Evolutionary conservation across 2,113 vertebrate species (phyloP), one percentile per base, ranked within the genome.

Genomic region (Serilophus lunatus): DNA sequence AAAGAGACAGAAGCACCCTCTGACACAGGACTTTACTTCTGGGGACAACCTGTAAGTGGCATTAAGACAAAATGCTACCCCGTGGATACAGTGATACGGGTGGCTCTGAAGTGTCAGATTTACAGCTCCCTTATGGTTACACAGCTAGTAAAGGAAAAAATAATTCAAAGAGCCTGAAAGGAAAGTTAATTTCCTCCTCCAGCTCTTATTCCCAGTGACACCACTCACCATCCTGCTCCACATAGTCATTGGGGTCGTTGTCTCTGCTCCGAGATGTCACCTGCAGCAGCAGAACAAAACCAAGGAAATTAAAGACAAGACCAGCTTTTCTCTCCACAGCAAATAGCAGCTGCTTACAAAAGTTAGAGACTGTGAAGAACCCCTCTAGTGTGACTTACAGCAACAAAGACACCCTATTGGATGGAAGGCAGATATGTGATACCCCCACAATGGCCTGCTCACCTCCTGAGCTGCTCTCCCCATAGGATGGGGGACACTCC

Each of bases 261-360:
- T 99, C 99, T 96, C 99, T 98, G 97, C 98, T 99, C 93, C 99
- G 98, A 75, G 99, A 99, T 1, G 99, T 99, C 83, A 99, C 99
- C 99, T 99, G 92, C 28, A 87, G 13, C 45, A 87, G 10, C 40
- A 80, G 13, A 94, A 83, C 16, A 51, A 88, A 69, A 50, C 9
- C 18, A 68, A 51, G 45, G 0, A 3, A 57, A 35, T 63, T 8
- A 56, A 60, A 0, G 12, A n/a, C 9, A 38, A 82, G 36, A 66
- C 50, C 36, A 53, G 16, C 24, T n/a, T 53, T 66, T 25, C 9
- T 38, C 22, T 14, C 18, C 28, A 44, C 31, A n/a, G 14, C 11
- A 44, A 49, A 14, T 0, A 36, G 23, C 12, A 26, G 17, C 10
- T 56, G 18, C 26, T 51, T 36, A 25, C 61, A 35, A 69, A 40